Evolutionary conservation across 2,888 invertebrate genomes (phyloP), one percentile per base, ranked within the genome.

Genomic region (Sarcophaga caerulescens): DNA sequence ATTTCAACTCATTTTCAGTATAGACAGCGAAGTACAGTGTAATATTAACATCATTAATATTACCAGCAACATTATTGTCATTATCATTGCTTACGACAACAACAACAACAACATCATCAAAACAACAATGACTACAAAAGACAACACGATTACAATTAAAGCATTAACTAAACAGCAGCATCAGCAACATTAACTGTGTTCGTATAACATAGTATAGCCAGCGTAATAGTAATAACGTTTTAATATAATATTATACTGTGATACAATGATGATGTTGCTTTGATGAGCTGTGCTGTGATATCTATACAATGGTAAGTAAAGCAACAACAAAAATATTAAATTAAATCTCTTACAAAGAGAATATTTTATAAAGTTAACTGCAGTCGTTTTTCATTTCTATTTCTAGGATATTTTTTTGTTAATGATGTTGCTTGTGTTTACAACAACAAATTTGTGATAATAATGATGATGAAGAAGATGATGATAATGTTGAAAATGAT

Each of bases 1-100:
- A 59, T 45, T 65, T 69, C 60, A 66, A 71, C 59, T 80, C 66
- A 76, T 71, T 71, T 76, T 76, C 71, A 82, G 63, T 65, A 76
- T 75, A 5, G n/a, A 62, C 68, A 4, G 35, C n/a, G 57, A 57
- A 17, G n/a, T 19, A 76, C 70, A 23, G 44, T 65, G 25, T 12
- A 76, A 59, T 23, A 65, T 71, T 76, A 71, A 76, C 47, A 76
- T 47, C 4, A 35, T 82, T 76, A 81, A 69, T 62, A 81, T 69
- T 57, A 59, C 75, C 75, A 57, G 14, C 59, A 62, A 21, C 60
- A 62, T 74, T 81, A 75, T 69, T n/a, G 44, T 52, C 52, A 14
- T 23, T n/a, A 21, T 57, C 21, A 23, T 23, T n/a, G 23, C 52
- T 52, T 17, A 52, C 12, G 5, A 17, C 14, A 17, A 12, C 4